Conservation (phyloP, 2,113 vertebrate genomes). For the Pontoporia blainvillei region DNA sequence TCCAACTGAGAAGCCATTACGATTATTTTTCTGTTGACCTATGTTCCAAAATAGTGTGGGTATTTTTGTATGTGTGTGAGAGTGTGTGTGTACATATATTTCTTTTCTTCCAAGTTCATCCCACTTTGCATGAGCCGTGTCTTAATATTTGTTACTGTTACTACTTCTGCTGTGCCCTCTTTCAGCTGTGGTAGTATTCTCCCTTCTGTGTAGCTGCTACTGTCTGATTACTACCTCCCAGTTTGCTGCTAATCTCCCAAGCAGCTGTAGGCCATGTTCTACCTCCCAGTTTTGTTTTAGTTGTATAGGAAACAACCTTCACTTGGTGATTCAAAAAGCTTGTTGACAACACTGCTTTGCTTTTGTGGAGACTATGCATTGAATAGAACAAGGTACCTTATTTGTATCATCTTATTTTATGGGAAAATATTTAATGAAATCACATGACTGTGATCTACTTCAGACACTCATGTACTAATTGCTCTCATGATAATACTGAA, state of each 20-base stretch:
- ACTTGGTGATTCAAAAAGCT: not conserved
- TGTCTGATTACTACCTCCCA: not conserved
- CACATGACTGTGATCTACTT: not conserved
- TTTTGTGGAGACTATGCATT: no score
- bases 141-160: not conserved
- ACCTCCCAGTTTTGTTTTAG: not conserved
- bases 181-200: fast-evolving
- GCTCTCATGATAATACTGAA: not conserved
- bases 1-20: not conserved
- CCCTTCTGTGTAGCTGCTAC: not conserved
- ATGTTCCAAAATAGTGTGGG: not conserved
- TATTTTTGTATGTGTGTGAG: not conserved
- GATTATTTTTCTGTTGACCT: not conserved
- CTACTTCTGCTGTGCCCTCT: not conserved
- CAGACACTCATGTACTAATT: not conserved
- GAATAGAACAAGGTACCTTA: not conserved
- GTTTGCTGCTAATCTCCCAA: not conserved
- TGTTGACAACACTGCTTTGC: not conserved
- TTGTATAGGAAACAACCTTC: not conserved
- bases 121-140: not conserved
- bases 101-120: not conserved
- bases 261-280: fast-evolving
- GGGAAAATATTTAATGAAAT: not conserved
- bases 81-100: not conserved
- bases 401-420: not conserved